Evolutionary conservation across 2,113 vertebrate species (phyloP).

Genomic region (Dicentrarchus labrax): DNA sequence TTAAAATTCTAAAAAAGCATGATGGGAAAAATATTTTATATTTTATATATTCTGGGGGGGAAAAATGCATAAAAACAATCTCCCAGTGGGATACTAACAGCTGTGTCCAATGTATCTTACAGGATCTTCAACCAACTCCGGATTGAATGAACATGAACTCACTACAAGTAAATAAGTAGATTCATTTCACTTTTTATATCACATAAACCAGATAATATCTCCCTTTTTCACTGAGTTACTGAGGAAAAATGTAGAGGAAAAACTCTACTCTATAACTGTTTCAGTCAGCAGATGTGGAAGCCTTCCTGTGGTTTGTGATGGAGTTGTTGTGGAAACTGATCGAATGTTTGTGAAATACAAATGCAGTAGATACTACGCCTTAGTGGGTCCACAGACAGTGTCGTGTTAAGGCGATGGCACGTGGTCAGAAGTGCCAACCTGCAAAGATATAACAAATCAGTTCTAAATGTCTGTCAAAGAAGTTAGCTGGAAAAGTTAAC

Average conservation of each 20-base stretch:
- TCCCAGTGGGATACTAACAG: neutral
- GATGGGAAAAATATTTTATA: neutral
- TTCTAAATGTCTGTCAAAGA: rapidly evolving
- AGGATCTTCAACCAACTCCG: neutral
- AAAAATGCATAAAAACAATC: neutral
- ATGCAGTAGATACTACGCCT: neutral
- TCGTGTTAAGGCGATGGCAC: neutral
- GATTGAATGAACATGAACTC: too few species aligned
- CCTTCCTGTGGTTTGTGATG: rapidly evolving
- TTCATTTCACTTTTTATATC: neutral
- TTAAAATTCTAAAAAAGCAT: neutral
- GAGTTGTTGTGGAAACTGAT: rapidly evolving
- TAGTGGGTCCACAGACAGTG: constrained; percentile 33
- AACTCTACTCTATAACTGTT: neutral
- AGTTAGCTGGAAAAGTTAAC: neutral
- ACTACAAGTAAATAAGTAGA: neutral
- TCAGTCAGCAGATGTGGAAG: constrained; percentile 48
- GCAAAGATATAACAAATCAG: constrained; percentile 46
- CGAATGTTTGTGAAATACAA: neutral
- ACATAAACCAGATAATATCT: too few species aligned
- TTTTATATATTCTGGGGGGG: neutral
- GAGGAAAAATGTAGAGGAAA: neutral
- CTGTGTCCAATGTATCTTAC: neutral
- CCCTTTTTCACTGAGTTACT: neutral
- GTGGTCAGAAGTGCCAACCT: constrained; percentile 43